Percentiles rank a stretch among this genome's conserved stretches.
phyloP scores from a whole-genome alignment of 2,797 vertebrate genomes.

The Trematomus bernacchii region DNA sequence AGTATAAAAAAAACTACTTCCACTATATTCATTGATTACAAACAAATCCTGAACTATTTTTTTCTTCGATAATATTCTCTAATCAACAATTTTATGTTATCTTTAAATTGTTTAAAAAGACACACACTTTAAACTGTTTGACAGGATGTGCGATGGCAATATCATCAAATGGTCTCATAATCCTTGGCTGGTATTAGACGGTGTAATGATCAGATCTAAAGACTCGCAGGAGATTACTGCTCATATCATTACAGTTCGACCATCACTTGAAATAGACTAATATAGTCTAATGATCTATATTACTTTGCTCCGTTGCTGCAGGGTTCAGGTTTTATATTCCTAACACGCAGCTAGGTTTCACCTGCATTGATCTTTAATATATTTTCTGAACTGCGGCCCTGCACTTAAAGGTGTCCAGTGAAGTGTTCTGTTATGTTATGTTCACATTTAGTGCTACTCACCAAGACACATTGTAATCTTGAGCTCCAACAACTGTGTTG shows the following conservation, averaged over 20 bases:
- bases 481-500: background rate
- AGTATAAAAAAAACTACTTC: background rate
- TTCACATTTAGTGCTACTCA: background rate
- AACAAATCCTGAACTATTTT: background rate
- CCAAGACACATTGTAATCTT: background rate
- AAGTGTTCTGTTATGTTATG: background rate
- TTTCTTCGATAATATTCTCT: background rate
- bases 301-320: background rate
- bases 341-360: slow-evolving; percentile 10
- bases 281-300: background rate
- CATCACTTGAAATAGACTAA: slow-evolving; percentile 19
- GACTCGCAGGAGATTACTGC: slow-evolving; percentile 50
- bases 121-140: slow-evolving; percentile 32
- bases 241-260: slow-evolving; percentile 49
- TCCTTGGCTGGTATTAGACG: slow-evolving; percentile 50
- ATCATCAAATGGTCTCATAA: slow-evolving; percentile 57
- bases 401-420: background rate
- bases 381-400: slow-evolving; percentile 15
- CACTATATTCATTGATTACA: background rate
- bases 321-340: slow-evolving; percentile 20
- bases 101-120: slow-evolving; percentile 27
- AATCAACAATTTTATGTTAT: background rate
- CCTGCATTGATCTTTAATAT: slow-evolving; percentile 4
- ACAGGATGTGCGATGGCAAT: slow-evolving; percentile 31
- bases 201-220: slow-evolving; percentile 62